Conservation (phyloP, 2,797 vertebrate species). For the Myotis vivesi region DNA sequence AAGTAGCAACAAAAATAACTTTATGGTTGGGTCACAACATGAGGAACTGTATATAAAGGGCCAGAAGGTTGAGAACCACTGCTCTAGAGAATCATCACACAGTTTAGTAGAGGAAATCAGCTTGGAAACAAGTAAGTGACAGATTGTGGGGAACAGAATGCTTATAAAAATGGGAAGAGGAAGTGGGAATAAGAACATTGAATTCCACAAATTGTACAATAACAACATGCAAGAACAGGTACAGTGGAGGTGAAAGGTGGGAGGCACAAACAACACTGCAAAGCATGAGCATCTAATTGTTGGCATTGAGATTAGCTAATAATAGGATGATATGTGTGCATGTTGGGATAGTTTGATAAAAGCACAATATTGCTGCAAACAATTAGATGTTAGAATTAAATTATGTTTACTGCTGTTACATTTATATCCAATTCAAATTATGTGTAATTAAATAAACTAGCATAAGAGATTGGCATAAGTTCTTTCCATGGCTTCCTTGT, state of each 20-base stretch:
- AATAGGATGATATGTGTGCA: neutral
- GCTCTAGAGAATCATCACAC: neutral
- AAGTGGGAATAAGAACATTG: neutral
- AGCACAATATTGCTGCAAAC: neutral
- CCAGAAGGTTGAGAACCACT: too few species aligned
- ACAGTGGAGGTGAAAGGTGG: neutral
- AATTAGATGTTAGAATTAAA: conserved; percentile 48
- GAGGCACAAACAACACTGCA: neutral
- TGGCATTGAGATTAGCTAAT: neutral
- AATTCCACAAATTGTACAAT: neutral
- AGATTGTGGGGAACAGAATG: neutral
- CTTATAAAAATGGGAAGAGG: neutral
- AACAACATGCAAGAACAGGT: neutral
- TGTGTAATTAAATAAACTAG: conserved; percentile 49
- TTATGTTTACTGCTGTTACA: conserved; percentile 47
- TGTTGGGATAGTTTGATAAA: neutral
- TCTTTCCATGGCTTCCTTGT: conserved; percentile 24
- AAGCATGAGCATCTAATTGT: neutral
- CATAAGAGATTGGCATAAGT: neutral
- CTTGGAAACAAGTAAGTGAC: neutral
- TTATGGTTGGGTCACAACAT: too few species aligned
- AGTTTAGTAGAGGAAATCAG: neutral
- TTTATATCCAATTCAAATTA: conserved; percentile 40
- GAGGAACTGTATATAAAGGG: too few species aligned
- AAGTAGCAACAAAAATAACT: too few species aligned